Evolutionary conservation across 2,888 invertebrate species (phyloP), one percentile per base, ranked within the genome.

Genomic region (Thysanoteuthis rhombus): DNA sequence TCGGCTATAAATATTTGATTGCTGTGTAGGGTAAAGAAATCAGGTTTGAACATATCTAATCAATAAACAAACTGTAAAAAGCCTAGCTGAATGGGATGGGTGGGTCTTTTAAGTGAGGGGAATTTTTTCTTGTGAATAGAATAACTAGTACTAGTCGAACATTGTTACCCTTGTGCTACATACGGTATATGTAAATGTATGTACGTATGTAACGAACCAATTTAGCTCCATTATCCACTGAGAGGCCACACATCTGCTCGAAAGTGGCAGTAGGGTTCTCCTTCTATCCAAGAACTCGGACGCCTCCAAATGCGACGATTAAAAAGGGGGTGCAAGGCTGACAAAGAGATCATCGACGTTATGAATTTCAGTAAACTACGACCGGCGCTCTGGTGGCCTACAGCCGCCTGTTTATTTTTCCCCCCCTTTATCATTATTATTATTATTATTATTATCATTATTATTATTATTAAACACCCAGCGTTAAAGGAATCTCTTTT

Each of bases 401-500:
- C 75, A 36, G 3, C 19, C n/a, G 75, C 75, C 75, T 75, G 12
- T 75, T 36, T 36, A 28, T 32, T 58, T 10, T 58, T 58, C 32
- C 10, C n/a, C n/a, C 19, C 36, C 10, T 75, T 32, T 75, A 32
- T n/a, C n/a, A 2, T 75, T n/a, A n/a, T 75, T 75, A n/a, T 75
- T 75, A 75, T 75, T 32, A n/a, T 75, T n/a, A 75, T 75, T 12
- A 75, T n/a, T 32, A 36, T 75, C 19, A 75, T 45, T 42, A n/a
- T 92, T 28, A 40, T 22, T 32, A n/a, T 32, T 92, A 92, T 45
- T 92, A 92, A 45, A 45, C 45, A 92, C 92, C 39, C 42, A 45
- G 45, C 39, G 93, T 93, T 58, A 93, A 93, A 52, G 58, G 93
- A 93, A 93, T 93, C 93, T 93, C 39, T 93, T 38, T n/a, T n/a